These are phyloP conservation scores for Callaeas wilsoni DNA, from an alignment of 2,113 vertebrate genomes.

Conservation along the genomic window DNA sequence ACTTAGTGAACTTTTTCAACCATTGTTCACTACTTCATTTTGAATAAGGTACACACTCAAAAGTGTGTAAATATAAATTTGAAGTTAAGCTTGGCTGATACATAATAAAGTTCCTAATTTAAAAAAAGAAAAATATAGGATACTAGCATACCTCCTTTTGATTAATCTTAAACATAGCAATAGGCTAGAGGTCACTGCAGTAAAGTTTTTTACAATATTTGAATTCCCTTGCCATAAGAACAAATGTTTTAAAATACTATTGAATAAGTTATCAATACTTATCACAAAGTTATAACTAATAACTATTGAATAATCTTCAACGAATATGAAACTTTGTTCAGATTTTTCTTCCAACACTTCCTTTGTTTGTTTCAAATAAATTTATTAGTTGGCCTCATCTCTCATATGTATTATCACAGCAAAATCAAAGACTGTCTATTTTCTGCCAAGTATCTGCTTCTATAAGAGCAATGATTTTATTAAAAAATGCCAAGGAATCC, in stretches of 20 bases:
- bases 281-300: too few relatives aligned
- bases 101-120: not conserved
- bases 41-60: not conserved
- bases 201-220: not conserved
- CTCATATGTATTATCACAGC: not conserved
- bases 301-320: too few relatives aligned
- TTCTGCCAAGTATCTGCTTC: slow-evolving; percentile 46
- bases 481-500: slow-evolving; percentile 40
- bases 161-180: not conserved
- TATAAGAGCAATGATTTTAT: slow-evolving; percentile 50
- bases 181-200: not conserved
- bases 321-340: not conserved
- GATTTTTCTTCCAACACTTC: not conserved
- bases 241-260: not conserved
- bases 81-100: not conserved
- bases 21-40: not conserved
- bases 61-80: not conserved
- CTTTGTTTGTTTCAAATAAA: not conserved
- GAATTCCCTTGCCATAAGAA: not conserved
- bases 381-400: not conserved
- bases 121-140: not conserved
- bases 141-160: not conserved
- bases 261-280: not conserved
- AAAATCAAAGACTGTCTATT: slow-evolving; percentile 41
- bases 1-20: not conserved